phyloP scores from a whole-genome alignment of 2,797 vertebrate species.

The Brachyrhaphis roseni region DNA sequence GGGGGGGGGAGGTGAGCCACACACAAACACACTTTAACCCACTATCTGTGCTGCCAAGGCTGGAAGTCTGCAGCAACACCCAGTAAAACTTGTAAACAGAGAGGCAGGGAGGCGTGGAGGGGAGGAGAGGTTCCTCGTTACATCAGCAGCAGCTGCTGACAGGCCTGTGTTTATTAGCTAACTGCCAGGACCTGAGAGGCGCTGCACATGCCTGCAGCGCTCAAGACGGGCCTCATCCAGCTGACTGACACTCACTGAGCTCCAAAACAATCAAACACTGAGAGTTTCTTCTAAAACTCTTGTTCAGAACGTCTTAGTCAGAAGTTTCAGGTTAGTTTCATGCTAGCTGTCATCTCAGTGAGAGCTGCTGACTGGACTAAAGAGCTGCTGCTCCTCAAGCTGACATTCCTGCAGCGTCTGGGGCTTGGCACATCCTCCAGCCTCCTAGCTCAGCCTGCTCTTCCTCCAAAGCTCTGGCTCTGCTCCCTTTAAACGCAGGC shows the following conservation, averaged over 20 bases:
- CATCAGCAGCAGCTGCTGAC: constrained; percentile 94
- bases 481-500: constrained; percentile 69
- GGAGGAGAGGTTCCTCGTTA: constrained; percentile 88
- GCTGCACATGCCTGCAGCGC: constrained; percentile 36
- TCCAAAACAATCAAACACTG: constrained; percentile 9
- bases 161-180: constrained; percentile 90
- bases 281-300: not conserved
- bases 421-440: constrained; percentile 62
- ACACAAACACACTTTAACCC: constrained; percentile 36
- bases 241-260: constrained; percentile 4
- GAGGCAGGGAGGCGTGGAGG: constrained; percentile 54
- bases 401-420: constrained; percentile 73
- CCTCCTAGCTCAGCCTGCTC: constrained; percentile 55
- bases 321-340: not conserved
- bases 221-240: not conserved
- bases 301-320: constrained; percentile 7
- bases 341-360: constrained; percentile 37
- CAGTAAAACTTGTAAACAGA: constrained; percentile 88
- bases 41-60: constrained; percentile 54
- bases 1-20: constrained; percentile 21
- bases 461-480: constrained; percentile 20
- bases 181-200: constrained; percentile 81
- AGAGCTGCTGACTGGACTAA: constrained; percentile 61
- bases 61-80: constrained; percentile 73
- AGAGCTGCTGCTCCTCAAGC: constrained; percentile 38